These are phyloP conservation scores for Aegypius monachus DNA, from an alignment of 2,113 vertebrate species.

Conservation along the genomic window DNA sequence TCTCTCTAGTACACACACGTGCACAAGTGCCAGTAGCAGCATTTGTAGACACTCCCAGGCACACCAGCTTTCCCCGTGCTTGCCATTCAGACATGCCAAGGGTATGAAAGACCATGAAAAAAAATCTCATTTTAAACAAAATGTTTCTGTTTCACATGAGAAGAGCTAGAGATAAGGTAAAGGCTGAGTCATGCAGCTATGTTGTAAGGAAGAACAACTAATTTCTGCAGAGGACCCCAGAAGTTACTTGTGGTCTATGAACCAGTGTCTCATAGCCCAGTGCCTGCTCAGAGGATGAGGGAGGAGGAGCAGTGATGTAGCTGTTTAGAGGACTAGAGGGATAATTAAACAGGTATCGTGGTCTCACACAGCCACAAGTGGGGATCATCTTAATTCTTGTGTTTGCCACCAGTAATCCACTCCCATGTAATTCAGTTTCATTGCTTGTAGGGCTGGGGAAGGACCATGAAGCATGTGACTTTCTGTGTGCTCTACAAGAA, in stretches of 20 bases:
- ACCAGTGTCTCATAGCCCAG: background rate
- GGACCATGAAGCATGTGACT: accelerated
- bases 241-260: background rate
- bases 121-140: background rate
- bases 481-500: accelerated
- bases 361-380: background rate
- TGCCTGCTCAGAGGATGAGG: background rate
- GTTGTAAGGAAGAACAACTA: background rate
- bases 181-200: background rate
- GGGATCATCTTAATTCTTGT: background rate
- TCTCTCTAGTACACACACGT: background rate
- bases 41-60: background rate
- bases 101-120: background rate
- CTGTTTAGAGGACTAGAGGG: background rate
- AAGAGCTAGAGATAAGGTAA: background rate
- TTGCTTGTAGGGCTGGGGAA: background rate
- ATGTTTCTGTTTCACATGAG: background rate
- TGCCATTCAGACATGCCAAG: background rate
- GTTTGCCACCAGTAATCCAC: background rate
- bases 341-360: accelerated
- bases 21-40: background rate
- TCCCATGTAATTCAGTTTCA: background rate
- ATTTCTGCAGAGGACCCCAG: background rate
- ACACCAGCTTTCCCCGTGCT: background rate
- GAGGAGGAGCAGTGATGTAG: background rate